Conservation (phyloP, 2,888 invertebrate genomes). For the Melinopterus prodromus region DNA sequence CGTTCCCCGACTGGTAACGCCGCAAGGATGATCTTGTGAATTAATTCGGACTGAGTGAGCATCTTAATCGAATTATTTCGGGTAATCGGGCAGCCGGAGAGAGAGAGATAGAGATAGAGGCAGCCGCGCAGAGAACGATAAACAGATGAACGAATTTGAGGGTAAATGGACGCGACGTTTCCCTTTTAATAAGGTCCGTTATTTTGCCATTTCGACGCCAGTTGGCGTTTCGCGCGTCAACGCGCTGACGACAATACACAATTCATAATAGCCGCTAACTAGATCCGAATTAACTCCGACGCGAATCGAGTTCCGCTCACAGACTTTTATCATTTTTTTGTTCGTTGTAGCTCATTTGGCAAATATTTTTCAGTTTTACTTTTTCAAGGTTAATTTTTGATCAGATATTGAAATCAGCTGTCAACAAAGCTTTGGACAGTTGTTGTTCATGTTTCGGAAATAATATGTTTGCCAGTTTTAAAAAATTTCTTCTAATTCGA, state of each 20-base stretch:
- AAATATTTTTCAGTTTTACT: neutral
- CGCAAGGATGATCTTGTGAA: constrained; percentile 6
- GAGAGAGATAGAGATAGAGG: neutral
- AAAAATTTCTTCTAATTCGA: too few species aligned
- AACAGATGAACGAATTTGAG: constrained; percentile 53
- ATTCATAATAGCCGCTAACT: constrained; percentile 22
- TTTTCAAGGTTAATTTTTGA: too few species aligned
- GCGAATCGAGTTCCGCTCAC: constrained; percentile 6
- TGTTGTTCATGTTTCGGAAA: too few species aligned
- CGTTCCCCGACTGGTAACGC: neutral
- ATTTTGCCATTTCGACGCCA: constrained; percentile 50
- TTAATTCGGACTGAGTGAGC: constrained; percentile 19
- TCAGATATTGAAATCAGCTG: too few species aligned
- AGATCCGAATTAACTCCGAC: constrained; percentile 22
- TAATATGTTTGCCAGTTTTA: too few species aligned
- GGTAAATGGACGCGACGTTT: constrained; percentile 52
- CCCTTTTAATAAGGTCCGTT: constrained; percentile 56
- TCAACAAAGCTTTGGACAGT: too few species aligned
- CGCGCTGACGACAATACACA: constrained; percentile 22
- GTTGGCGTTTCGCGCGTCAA: constrained; percentile 11
- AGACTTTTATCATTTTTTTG: constrained; percentile 12
- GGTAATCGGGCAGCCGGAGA: constrained; percentile 11
- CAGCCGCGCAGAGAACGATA: constrained; percentile 45
- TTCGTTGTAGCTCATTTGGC: neutral
- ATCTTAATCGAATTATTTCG: constrained; percentile 19